Conservation (phyloP, 2,888 invertebrate genomes). For the Lithophane socia region DNA sequence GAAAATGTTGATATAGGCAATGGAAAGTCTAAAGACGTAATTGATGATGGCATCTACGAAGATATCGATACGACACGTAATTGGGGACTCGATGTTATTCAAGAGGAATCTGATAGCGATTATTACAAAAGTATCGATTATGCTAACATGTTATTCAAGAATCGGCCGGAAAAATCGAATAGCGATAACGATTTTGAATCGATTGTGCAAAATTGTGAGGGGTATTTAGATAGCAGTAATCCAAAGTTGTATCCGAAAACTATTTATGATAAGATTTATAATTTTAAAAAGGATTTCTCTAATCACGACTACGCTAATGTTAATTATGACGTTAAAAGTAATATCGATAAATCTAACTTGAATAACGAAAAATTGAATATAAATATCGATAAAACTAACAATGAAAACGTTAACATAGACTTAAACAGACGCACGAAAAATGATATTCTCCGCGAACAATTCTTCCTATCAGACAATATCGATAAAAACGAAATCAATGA, state of each 20-base stretch:
- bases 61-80: conserved; percentile 81
- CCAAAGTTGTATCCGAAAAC: conserved; percentile 82
- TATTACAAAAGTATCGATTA: conserved; percentile 87
- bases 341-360: conserved; percentile 56
- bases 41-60: conserved; percentile 83
- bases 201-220: conserved; percentile 79
- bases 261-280: conserved; percentile 83
- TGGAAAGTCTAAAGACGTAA: conserved; percentile 60
- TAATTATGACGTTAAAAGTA: conserved; percentile 70
- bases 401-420: conserved; percentile 67
- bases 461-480: conserved; percentile 77
- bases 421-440: conserved; percentile 80
- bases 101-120: conserved; percentile 88
- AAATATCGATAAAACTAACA: conserved; percentile 48
- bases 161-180: conserved; percentile 55
- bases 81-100: conserved; percentile 85
- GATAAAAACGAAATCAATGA: conserved; percentile 84
- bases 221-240: conserved; percentile 67
- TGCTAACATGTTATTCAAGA: conserved; percentile 77
- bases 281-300: conserved; percentile 86
- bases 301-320: conserved; percentile 85
- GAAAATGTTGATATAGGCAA: conserved; percentile 58
- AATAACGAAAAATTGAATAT: conserved; percentile 48
- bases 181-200: conserved; percentile 66
- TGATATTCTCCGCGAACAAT: conserved; percentile 82